Evolutionary conservation across 2,888 invertebrate species (phyloP).

Genomic region (Thera britannica): DNA sequence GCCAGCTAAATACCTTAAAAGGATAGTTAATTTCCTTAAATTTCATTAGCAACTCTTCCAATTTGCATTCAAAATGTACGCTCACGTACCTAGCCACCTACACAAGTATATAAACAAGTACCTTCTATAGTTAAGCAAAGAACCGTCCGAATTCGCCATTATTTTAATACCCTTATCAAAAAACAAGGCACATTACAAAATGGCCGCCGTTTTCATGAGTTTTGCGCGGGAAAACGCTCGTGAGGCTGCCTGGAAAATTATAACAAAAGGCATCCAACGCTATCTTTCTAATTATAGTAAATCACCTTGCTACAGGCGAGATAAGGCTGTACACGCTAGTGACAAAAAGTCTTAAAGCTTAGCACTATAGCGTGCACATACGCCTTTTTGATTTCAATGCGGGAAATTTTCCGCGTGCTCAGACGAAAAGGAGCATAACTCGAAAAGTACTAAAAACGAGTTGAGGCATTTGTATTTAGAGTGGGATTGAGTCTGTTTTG

Average conservation of each 20-base stretch:
- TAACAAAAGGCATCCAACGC: slow-evolving; percentile 85
- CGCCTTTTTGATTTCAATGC: slow-evolving; percentile 60
- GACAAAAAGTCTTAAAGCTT: slow-evolving; percentile 70
- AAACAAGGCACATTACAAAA: slow-evolving; percentile 85
- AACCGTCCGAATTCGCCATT: slow-evolving; percentile 77
- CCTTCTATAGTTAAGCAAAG: slow-evolving; percentile 63
- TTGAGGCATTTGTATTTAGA: slow-evolving; percentile 54
- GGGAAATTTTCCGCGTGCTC: slow-evolving; percentile 51
- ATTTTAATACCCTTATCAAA: slow-evolving; percentile 85
- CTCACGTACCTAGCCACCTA: slow-evolving; percentile 75
- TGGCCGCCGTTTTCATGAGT: slow-evolving; percentile 82
- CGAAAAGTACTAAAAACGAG: slow-evolving; percentile 48
- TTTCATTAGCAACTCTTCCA: slow-evolving; percentile 75
- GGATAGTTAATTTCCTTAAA: slow-evolving; percentile 62
- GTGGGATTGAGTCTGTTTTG: slow-evolving; percentile 54
- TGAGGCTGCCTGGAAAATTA: slow-evolving; percentile 83
- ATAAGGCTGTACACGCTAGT: slow-evolving; percentile 73
- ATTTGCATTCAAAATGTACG: slow-evolving; percentile 79
- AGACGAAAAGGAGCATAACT: slow-evolving; percentile 58
- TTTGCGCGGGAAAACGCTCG: slow-evolving; percentile 80
- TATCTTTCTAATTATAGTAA: slow-evolving; percentile 86
- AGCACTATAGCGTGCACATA: slow-evolving; percentile 55
- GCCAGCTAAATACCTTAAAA: slow-evolving; percentile 46
- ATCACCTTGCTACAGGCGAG: slow-evolving; percentile 84
- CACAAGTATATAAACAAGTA: slow-evolving; percentile 69